These are phyloP conservation scores for Mantis religiosa DNA, from an alignment of 2,888 invertebrate species.

Conservation along the genomic window DNA sequence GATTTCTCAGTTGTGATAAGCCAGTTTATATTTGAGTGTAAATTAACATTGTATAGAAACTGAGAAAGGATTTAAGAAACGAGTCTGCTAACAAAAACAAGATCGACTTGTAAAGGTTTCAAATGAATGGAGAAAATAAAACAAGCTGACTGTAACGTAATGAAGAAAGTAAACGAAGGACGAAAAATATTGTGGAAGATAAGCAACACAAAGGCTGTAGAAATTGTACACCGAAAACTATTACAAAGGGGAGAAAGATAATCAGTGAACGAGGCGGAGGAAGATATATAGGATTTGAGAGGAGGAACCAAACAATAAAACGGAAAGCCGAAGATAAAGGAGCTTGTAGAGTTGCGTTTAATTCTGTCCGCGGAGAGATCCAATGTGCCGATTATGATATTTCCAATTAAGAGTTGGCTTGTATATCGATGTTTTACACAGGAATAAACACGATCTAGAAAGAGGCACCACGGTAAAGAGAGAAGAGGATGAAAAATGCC, in stretches of 20 bases:
- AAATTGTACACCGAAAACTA: not conserved
- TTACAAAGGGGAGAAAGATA: not conserved
- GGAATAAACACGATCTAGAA: too few relatives aligned
- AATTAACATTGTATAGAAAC: not conserved
- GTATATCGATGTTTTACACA: not conserved
- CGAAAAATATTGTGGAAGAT: not conserved
- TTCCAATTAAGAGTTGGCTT: not conserved
- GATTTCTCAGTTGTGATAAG: too few relatives aligned
- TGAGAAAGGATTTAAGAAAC: not conserved
- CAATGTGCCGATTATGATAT: not conserved
- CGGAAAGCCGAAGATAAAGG: not conserved
- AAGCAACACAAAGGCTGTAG: not conserved
- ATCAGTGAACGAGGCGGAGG: not conserved
- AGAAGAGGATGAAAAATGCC: not conserved
- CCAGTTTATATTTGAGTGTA: not conserved
- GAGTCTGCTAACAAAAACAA: not conserved
- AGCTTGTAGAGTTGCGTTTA: not conserved
- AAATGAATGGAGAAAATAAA: not conserved
- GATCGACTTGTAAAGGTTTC: not conserved
- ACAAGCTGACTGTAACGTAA: not conserved
- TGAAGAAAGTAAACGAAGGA: not conserved
- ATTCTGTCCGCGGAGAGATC: not conserved
- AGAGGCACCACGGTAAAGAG: not conserved
- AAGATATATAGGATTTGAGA: not conserved
- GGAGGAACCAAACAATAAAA: not conserved